phyloP scores from a whole-genome alignment of 2,797 vertebrate genomes.

The Pseudomugil tenellus region DNA sequence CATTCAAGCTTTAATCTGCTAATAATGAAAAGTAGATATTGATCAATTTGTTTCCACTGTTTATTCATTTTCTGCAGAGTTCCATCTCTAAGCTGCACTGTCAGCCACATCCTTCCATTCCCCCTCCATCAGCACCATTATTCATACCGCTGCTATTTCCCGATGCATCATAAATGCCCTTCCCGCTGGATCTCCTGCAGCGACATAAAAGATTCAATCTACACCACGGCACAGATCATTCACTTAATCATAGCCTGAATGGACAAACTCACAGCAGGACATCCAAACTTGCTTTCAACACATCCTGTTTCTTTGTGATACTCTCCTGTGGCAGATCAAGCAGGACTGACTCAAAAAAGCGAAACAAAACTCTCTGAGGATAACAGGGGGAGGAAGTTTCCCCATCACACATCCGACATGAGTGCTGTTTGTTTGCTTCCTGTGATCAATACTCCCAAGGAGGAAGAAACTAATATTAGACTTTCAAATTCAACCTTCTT shows the following conservation, averaged over 20 bases:
- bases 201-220: slow-evolving; percentile 29
- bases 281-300: slow-evolving; percentile 24
- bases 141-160: slow-evolving; percentile 34
- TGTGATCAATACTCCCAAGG: slow-evolving; percentile 49
- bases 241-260: slow-evolving; percentile 43
- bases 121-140: slow-evolving; percentile 19
- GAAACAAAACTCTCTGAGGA: slow-evolving; percentile 27
- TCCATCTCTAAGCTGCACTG: neutral
- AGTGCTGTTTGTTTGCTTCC: slow-evolving; percentile 48
- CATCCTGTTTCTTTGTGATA: slow-evolving; percentile 30
- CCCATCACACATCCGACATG: slow-evolving; percentile 25
- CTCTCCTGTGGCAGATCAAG: slow-evolving; percentile 39
- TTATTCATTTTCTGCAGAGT: neutral
- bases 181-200: slow-evolving; percentile 3
- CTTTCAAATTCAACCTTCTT: slow-evolving; percentile 33
- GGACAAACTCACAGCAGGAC: slow-evolving; percentile 17
- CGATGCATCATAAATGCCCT: slow-evolving; percentile 35
- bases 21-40: slow-evolving; percentile 13
- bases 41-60: neutral
- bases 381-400: slow-evolving; percentile 32
- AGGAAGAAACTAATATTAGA: slow-evolving; percentile 22
- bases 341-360: slow-evolving; percentile 17
- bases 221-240: slow-evolving; percentile 12
- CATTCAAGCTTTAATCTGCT: neutral
- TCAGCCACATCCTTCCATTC: slow-evolving; percentile 26